Evolutionary conservation across 1,140 invertebrate species (phyloP).

Genomic region (Drosophila jambulina): DNA sequence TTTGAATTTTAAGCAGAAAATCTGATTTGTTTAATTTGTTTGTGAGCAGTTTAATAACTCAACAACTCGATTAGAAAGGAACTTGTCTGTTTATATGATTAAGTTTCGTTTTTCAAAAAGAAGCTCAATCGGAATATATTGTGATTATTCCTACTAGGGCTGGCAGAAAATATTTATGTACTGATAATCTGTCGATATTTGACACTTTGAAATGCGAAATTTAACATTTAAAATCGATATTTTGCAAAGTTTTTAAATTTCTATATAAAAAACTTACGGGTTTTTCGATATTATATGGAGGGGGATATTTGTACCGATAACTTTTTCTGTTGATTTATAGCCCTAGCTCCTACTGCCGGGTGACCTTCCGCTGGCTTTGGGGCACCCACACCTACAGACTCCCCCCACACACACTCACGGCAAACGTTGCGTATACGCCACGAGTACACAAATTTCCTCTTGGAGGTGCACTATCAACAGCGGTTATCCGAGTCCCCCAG

Average conservation of each 20-base stretch:
- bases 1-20: background rate
- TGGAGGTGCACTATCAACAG: constrained; percentile 32
- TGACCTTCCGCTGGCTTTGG: constrained; percentile 28
- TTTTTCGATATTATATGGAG: background rate
- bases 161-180: constrained; percentile 2
- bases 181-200: background rate
- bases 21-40: background rate
- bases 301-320: background rate
- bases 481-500: constrained; percentile 11
- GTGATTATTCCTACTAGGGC: constrained; percentile 1
- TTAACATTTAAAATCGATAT: background rate
- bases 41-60: too few relatives aligned
- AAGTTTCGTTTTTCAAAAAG: background rate
- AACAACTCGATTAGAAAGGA: background rate
- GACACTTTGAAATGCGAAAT: background rate
- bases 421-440: constrained; percentile 31
- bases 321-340: background rate
- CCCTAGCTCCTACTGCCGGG: constrained; percentile 2
- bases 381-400: background rate
- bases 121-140: too few relatives aligned
- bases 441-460: constrained; percentile 37
- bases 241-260: background rate
- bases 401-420: background rate
- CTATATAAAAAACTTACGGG: background rate
- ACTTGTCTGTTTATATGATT: background rate